Conservation (phyloP, 92 coral and sea anemone species). For the Zoanthus gigantus region DNA sequence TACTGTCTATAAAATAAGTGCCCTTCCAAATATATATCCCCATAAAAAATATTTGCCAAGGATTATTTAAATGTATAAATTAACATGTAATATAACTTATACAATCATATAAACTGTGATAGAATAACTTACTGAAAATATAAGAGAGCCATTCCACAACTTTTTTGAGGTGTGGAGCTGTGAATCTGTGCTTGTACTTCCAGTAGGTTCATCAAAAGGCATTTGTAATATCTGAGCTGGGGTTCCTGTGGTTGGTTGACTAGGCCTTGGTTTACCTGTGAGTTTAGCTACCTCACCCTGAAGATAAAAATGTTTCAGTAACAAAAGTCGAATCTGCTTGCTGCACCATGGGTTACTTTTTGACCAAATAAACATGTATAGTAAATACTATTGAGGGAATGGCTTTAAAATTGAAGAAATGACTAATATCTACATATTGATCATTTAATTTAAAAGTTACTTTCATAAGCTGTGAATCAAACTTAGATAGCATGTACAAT, state of each 20-base stretch:
- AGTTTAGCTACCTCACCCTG: conserved; percentile 77
- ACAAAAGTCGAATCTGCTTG: no score
- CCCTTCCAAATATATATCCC: no score
- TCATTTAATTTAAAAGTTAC: no score
- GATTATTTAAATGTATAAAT: no score
- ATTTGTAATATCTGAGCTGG: conserved; percentile 76
- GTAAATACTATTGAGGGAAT: not conserved
- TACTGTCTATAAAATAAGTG: no score
- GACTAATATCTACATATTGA: no score
- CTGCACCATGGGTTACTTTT: not conserved
- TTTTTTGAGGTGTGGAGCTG: not conserved
- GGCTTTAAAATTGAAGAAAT: no score
- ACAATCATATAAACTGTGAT: no score
- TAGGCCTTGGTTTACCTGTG: conserved; percentile 82
- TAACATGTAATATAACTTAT: no score
- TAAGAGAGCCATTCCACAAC: conserved; percentile 11
- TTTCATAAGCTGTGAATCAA: no score
- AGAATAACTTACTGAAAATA: conserved; percentile 28
- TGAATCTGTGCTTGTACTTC: not conserved
- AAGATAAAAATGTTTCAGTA: not conserved
- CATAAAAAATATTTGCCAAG: no score
- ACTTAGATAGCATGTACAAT: no score
- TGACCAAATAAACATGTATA: not conserved
- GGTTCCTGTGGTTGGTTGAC: conserved; percentile 73
- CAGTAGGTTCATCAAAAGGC: conserved; percentile 60